These are phyloP conservation scores for Acronicta psi DNA, from an alignment of 2,888 invertebrate species.

Conservation along the genomic window DNA sequence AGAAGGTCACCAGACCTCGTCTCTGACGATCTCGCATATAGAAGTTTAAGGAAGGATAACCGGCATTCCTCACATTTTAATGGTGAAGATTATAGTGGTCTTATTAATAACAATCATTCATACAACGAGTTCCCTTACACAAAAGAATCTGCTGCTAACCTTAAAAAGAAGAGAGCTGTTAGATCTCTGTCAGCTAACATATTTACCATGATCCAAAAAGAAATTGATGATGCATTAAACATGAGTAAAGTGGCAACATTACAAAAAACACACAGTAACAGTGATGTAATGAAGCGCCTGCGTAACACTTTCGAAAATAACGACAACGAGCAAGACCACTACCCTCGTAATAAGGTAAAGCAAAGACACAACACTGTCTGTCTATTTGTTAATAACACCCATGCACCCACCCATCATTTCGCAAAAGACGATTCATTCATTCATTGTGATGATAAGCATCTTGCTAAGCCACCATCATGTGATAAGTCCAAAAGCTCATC, in stretches of 20 bases:
- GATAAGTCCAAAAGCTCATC: slow-evolving; percentile 88
- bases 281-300: slow-evolving; percentile 87
- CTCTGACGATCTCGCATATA: slow-evolving; percentile 95
- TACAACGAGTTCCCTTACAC: slow-evolving; percentile 74
- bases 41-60: slow-evolving; percentile 95
- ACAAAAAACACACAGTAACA: slow-evolving; percentile 90
- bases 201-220: slow-evolving; percentile 92
- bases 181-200: slow-evolving; percentile 95
- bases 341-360: slow-evolving; percentile 87
- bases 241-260: slow-evolving; percentile 85
- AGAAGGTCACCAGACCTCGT: slow-evolving; percentile 94
- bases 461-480: slow-evolving; percentile 85
- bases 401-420: slow-evolving; percentile 83
- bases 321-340: slow-evolving; percentile 80
- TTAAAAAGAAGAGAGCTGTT: slow-evolving; percentile 94
- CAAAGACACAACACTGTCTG: slow-evolving; percentile 86
- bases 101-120: slow-evolving; percentile 83
- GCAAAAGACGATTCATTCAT: slow-evolving; percentile 88
- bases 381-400: slow-evolving; percentile 84
- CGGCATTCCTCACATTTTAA: slow-evolving; percentile 87
- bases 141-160: slow-evolving; percentile 79
- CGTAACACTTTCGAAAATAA: slow-evolving; percentile 84
- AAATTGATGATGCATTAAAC: slow-evolving; percentile 89
- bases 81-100: slow-evolving; percentile 82
- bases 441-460: slow-evolving; percentile 84